Evolutionary conservation across 2,797 vertebrate genomes (phyloP), one percentile per base, ranked within the genome.

Genomic region (Alauda arvensis): DNA sequence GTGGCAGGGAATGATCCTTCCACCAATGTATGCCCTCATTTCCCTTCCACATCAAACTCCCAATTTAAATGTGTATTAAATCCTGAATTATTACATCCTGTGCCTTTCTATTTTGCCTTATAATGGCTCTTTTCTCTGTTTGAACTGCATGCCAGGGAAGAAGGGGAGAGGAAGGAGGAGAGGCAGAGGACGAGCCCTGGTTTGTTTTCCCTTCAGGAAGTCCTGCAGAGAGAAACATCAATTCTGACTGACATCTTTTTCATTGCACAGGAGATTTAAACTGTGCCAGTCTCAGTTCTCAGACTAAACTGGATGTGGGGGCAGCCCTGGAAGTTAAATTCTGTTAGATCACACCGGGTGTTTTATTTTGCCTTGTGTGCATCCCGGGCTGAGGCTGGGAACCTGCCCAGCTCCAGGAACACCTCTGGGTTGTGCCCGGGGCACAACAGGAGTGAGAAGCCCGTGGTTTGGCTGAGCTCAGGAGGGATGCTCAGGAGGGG

Each of bases 251-350:
- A 69, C 83, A 55, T 34, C 39, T 87, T 83, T 55, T 69, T 87
- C 74, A 78, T 56, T 69, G 62, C 6, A 4, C 37, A 69, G 77
- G 62, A 91, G 72, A 91, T 68, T 84, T 83, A 83, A 89, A 62
- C 59, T 3, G 18, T 62, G 83, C 59, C 88, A 77, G 46, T 34
- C 78, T 69, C 19, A 9, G 25, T 86, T 91, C 87, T 77, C 88
- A 89, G 85, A 59, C 69, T 77, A 52, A 92, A 80, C 51, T 80
- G 49, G 78, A 83, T 29, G 34, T 60, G 81, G 88, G 81, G 88
- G n/a, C 61, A 91, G 29, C 10, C 21, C 56, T 75, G 66, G 83
- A 31, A 75, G 61, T 39, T 56, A 71, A 92, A 93, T 60, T 71
- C 18, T 40, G 19, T 93, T 80, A 59, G 72, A 10, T 24, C 3